These are phyloP conservation scores for Drosophila emarginata DNA, from an alignment of 2,888 invertebrate species.

Conservation along the genomic window DNA sequence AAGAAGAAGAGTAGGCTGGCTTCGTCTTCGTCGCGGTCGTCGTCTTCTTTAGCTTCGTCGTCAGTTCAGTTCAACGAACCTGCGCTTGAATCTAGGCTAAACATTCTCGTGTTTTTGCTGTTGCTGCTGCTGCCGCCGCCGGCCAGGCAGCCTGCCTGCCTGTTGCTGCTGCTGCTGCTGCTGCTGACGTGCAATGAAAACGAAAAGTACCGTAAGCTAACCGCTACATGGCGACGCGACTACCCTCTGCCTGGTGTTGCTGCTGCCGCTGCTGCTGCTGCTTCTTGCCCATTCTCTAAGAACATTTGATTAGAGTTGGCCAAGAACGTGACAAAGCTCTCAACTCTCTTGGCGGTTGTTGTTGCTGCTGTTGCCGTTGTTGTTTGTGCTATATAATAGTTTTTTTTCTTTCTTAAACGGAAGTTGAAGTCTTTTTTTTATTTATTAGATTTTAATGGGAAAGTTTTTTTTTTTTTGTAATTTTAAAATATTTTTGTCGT, in stretches of 20 bases:
- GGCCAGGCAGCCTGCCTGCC: constrained; percentile 4
- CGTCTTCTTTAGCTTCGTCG: constrained; percentile 6
- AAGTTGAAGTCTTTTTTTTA: constrained; percentile 63
- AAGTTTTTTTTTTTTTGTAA: constrained; percentile 45
- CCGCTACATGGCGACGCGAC: constrained; percentile 76
- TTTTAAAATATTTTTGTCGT: constrained; percentile 11
- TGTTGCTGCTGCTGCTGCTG: constrained; percentile 5
- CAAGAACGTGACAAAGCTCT: constrained; percentile 23
- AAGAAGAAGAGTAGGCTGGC: constrained; percentile 17
- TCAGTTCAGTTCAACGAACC: constrained; percentile 82
- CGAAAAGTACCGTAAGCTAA: constrained; percentile 83
- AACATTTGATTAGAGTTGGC: constrained; percentile 73
- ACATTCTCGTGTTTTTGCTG: constrained; percentile 80
- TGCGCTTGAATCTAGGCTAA: constrained; percentile 83
- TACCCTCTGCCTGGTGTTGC: constrained; percentile 32
- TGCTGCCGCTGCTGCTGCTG: constrained; percentile 21
- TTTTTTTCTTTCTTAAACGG: constrained; percentile 58
- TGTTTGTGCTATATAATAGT: constrained; percentile 41
- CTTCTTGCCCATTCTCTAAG: constrained; percentile 44
- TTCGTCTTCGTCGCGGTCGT: constrained; percentile 4
- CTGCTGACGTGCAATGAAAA: constrained; percentile 83
- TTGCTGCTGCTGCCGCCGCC: constrained; percentile 7
- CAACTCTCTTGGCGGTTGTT: constrained; percentile 6
- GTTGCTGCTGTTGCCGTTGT: constrained; percentile 35
- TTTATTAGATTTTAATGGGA: constrained; percentile 74